phyloP scores from a whole-genome alignment of 2,888 invertebrate genomes.

The Nymphalis c-album region DNA sequence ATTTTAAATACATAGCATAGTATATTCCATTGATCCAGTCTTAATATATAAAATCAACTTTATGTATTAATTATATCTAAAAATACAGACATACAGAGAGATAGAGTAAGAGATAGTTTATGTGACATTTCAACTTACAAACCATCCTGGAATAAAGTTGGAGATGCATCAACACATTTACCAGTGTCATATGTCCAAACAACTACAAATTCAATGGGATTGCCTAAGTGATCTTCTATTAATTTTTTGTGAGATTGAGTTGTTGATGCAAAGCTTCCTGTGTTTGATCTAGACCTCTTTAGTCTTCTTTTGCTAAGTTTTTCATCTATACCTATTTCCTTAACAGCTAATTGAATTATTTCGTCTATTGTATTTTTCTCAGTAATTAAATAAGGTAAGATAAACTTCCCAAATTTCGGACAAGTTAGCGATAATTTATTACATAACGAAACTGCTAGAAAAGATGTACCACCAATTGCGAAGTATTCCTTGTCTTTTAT shows the following conservation, averaged over 20 bases:
- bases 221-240: slow-evolving; percentile 26
- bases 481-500: slow-evolving; percentile 77
- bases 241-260: slow-evolving; percentile 41
- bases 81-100: no score
- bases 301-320: slow-evolving; percentile 48
- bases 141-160: slow-evolving; percentile 75
- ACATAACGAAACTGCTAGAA: slow-evolving; percentile 84
- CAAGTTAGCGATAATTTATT: slow-evolving; percentile 76
- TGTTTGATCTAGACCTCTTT: slow-evolving; percentile 48
- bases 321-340: slow-evolving; percentile 49
- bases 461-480: slow-evolving; percentile 86
- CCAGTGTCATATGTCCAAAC: slow-evolving; percentile 83
- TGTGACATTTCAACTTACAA: slow-evolving; percentile 64
- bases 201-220: slow-evolving; percentile 61
- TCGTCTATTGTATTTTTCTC: slow-evolving; percentile 65
- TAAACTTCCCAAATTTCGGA: slow-evolving; percentile 69
- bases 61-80: no score
- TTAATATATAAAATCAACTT: no score
- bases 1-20: no score
- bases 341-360: slow-evolving; percentile 55
- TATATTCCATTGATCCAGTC: no score
- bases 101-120: no score
- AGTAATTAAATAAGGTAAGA: slow-evolving; percentile 80
- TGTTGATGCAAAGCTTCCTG: slow-evolving; percentile 33
- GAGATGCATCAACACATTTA: slow-evolving; percentile 93